phyloP scores from a whole-genome alignment of 1,140 invertebrate species.

The Chionoecetes opilio region DNA sequence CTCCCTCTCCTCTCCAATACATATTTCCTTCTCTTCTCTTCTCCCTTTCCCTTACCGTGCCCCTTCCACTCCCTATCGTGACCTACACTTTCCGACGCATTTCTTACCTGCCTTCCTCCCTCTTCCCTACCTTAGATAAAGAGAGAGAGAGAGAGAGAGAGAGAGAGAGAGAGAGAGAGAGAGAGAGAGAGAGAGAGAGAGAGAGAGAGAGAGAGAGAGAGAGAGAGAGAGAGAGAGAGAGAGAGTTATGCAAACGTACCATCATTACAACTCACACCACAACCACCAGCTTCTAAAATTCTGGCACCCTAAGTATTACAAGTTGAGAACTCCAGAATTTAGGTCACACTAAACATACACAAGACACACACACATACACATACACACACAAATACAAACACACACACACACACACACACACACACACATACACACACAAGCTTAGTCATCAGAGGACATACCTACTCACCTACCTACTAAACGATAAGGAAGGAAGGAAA shows the following conservation, averaged over 20 bases:
- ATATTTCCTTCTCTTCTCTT: not conserved
- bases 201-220: too few relatives aligned
- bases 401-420: conserved; percentile 27
- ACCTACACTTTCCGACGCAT: not conserved
- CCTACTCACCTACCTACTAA: not conserved
- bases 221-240: not conserved
- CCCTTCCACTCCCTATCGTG: not conserved
- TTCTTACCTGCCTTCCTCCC: not conserved
- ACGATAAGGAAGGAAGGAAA: conserved; percentile 7
- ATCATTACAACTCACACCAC: not conserved
- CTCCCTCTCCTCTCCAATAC: not conserved
- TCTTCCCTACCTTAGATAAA: not conserved
- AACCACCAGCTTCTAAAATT: not conserved
- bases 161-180: too few relatives aligned
- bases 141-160: too few relatives aligned
- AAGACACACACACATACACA: conserved; percentile 9
- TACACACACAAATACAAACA: not conserved
- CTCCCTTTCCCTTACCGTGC: not conserved
- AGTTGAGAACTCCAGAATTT: not conserved
- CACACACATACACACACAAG: not conserved
- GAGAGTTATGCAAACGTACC: conserved; percentile 14
- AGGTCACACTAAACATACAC: conserved; percentile 16
- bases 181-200: too few relatives aligned
- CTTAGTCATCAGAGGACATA: not conserved
- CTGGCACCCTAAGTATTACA: not conserved